These are phyloP conservation scores for Muschampia plurimacula DNA, from an alignment of 2,888 invertebrate genomes.

Conservation along the genomic window DNA sequence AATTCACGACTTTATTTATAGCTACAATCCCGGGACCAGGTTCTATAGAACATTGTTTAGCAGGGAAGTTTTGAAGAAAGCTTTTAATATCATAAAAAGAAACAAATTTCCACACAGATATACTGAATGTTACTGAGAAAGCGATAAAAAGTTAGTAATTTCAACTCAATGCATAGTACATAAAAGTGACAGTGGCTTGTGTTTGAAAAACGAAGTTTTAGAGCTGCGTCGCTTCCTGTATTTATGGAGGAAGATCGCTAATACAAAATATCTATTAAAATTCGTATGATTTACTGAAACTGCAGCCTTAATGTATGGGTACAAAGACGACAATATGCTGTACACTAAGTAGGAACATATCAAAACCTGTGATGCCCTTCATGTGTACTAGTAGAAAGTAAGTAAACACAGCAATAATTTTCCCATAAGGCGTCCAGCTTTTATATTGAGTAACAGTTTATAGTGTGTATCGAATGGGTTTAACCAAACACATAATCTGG, in stretches of 20 bases:
- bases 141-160: slow-evolving; percentile 28
- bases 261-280: not conserved
- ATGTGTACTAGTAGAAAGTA: slow-evolving; percentile 50
- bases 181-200: slow-evolving; percentile 31
- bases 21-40: slow-evolving; percentile 36
- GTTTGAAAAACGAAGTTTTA: slow-evolving; percentile 33
- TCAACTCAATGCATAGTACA: slow-evolving; percentile 32
- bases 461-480: slow-evolving; percentile 70
- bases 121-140: slow-evolving; percentile 34
- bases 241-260: slow-evolving; percentile 27
- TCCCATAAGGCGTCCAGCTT: slow-evolving; percentile 63
- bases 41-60: slow-evolving; percentile 51
- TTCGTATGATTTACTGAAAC: slow-evolving; percentile 1
- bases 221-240: slow-evolving; percentile 34
- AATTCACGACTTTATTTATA: slow-evolving; percentile 13
- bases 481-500: slow-evolving; percentile 78
- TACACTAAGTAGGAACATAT: slow-evolving; percentile 31
- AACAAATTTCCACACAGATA: slow-evolving; percentile 48
- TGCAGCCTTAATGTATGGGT: slow-evolving; percentile 18
- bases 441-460: slow-evolving; percentile 73
- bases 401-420: slow-evolving; percentile 64
- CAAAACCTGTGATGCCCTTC: slow-evolving; percentile 43
- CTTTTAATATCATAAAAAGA: slow-evolving; percentile 49
- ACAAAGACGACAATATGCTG: slow-evolving; percentile 33
- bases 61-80: slow-evolving; percentile 48